Evolutionary conservation across 1,140 invertebrate species (phyloP), one percentile per base, ranked within the genome.

Genomic region (Pseudoatta argentina): DNA sequence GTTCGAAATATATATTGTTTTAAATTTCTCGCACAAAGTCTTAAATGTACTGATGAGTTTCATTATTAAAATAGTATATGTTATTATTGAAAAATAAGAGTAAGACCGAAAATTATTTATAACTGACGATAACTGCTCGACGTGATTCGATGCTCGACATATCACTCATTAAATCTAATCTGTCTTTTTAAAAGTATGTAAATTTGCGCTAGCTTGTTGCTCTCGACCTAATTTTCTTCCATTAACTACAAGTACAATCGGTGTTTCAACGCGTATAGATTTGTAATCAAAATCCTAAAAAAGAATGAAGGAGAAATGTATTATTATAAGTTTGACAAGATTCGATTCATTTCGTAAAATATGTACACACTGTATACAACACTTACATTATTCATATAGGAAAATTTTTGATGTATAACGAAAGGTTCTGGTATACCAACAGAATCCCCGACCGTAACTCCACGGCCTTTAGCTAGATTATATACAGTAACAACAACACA

Each of bases 361-460:
- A n/a, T 44, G 39, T 44, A 44, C 39, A 44, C 8, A 44, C 34
- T 44, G 39, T 34, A 34, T 0, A 10, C 10, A 79, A 83, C 72
- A 94, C 93, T 95, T 94, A 97, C 97, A 93, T 96, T 96, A 72
- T 96, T 94, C 87, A 95, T 95, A 91, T 96, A 96, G 24, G 93
- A 95, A 92, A 97, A 96, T 87, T 96, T 94, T 53, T 97, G 96
- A 85, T 95, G 91, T 27, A 96, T 96, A n/a, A 98, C 90, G 91
- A 94, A 96, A 0, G 98, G 98, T 92, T 98, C 97, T 1, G 97
- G 97, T 87, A 98, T 97, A 2, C 97, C 97, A 14, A 98, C 97
- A 51, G 97, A 96, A 95, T 98, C 98, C 2, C 98, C 98, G 76
- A 98, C 97, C 79, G 98, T 98, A 64, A 98, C 97, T 57, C 98